Conservation (phyloP, 2,797 vertebrate genomes). For the Urosaurus nigricauda region DNA sequence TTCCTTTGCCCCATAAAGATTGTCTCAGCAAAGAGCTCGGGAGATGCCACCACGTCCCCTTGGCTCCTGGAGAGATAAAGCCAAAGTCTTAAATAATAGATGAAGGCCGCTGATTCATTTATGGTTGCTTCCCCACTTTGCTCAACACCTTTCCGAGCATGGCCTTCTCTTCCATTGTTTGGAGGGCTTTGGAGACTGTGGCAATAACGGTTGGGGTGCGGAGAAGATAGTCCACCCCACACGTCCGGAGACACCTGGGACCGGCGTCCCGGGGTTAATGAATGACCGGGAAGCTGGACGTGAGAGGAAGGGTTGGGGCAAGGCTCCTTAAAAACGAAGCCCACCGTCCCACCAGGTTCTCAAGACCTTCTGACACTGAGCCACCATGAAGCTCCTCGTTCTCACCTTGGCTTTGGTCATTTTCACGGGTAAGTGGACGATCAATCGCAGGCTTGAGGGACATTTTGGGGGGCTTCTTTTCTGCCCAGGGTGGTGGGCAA, state of each 20-base stretch:
- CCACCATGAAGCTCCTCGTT: neutral
- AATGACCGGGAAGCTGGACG: neutral
- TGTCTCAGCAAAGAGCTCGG: neutral
- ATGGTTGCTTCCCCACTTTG: neutral
- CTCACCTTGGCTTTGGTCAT: neutral
- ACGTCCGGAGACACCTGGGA: neutral
- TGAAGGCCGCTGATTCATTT: neutral
- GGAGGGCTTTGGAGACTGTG: neutral
- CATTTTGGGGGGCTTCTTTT: neutral
- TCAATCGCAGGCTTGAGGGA: neutral
- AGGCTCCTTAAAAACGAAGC: neutral
- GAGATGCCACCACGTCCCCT: no score
- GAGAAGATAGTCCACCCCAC: neutral
- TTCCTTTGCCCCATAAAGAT: neutral
- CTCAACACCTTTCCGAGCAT: neutral
- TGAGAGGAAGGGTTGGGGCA: neutral
- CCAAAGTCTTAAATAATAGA: neutral
- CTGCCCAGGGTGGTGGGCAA: no score
- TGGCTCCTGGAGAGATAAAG: neutral
- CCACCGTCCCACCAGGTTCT: neutral
- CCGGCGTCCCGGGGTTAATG: neutral
- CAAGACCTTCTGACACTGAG: neutral
- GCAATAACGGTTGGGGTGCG: neutral
- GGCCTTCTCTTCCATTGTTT: no score
- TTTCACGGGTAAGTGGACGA: constrained; percentile 12